phyloP scores from a whole-genome alignment of 2,797 vertebrate genomes.

The Gila robusta region DNA sequence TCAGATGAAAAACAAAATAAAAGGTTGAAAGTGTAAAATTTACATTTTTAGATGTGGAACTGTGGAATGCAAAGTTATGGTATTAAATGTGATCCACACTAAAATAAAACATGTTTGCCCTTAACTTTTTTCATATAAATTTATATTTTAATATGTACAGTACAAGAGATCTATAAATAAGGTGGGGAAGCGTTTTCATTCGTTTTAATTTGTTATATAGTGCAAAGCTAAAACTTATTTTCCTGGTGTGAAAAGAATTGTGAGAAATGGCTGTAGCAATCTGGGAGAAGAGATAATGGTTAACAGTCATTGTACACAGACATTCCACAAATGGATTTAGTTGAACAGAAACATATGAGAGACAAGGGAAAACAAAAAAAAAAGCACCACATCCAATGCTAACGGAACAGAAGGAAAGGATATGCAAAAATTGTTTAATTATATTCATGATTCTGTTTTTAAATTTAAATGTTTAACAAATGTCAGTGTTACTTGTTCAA shows the following conservation, averaged over 20 bases:
- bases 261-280: slow-evolving; percentile 43
- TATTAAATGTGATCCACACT: background rate
- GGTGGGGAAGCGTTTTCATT: background rate
- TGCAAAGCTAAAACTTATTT: background rate
- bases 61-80: background rate
- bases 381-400: background rate
- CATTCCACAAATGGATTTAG: slow-evolving; percentile 71
- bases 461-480: background rate
- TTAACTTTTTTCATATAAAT: background rate
- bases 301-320: slow-evolving; percentile 65
- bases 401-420: background rate
- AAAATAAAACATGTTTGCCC: background rate
- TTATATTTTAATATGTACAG: background rate
- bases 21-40: background rate
- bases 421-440: background rate
- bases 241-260: slow-evolving; percentile 2
- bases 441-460: background rate
- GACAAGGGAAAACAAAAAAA: background rate
- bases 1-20: background rate
- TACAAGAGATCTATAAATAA: background rate
- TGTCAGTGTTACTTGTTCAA: background rate
- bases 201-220: background rate
- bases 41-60: background rate
- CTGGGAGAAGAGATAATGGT: slow-evolving; percentile 63
- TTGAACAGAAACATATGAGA: slow-evolving; percentile 75